Evolutionary conservation across 64 coral and sea anemone genomes (phyloP), one percentile per base, ranked within the genome.

Genomic region (Platygyra sinensis): DNA sequence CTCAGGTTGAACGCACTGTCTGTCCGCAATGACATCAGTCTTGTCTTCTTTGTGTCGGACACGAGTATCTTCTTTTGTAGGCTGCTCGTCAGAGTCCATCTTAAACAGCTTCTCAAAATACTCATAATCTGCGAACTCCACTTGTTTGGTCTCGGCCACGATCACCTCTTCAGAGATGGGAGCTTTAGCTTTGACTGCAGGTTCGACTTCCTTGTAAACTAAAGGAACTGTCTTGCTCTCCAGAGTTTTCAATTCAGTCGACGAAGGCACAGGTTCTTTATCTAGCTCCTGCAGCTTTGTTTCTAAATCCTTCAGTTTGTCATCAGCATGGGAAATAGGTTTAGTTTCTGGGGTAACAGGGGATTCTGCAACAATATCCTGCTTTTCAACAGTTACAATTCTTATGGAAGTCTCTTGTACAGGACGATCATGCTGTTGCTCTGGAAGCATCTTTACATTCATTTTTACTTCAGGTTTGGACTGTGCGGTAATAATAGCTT

Each of bases 261-360:
- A 16, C 20, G 62, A 51, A 10, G 81, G 17, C 36, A 49, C 63
- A 20, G 62, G 18, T 10, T 71, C 62, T 36, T 85, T 17, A 63
- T 85, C 63, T 24, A 85, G 36, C 63, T 85, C 63, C 38, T 71
- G 62, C 49, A 85, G 38, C 63, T 24, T 85, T 14, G 31, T 22
- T 25, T 67, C 81, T 64, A 85, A 71, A 71, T 85, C 62, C 64
- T 42, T 85, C 1, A 85, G 4, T 22, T 22, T 85, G 36, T 85
- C 81, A 27, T 69, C 32, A 8, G 81, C 7, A 38, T 29, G 30
- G 31, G 30, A 30, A 22, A 20, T 46, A 38, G 38, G 62, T 85
- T 85, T 85, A n/a, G 13, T 71, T 71, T 85, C 33, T 67, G 81
- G 62, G 72, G 81, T 85, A 71, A 85, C 81, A 11, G 11, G 36